Evolutionary conservation across 2,888 invertebrate genomes (phyloP).

Genomic region (Cantharis rustica): DNA sequence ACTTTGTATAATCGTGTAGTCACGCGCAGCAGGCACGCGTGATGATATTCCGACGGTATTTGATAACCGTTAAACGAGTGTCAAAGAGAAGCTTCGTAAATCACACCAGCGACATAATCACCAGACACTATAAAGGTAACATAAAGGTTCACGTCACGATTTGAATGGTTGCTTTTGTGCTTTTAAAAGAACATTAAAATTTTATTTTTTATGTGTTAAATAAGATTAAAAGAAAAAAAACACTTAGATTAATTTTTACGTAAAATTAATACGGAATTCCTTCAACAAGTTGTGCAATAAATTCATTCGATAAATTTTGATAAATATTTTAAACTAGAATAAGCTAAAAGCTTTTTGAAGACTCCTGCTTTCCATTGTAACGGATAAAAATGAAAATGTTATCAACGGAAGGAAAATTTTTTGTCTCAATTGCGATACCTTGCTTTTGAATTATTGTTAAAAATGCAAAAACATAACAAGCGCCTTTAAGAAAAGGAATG

Average conservation of each 20-base stretch:
- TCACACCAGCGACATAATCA: constrained; percentile 36
- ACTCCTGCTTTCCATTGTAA: not conserved
- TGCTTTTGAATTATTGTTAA: too few relatives aligned
- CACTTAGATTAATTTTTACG: not conserved
- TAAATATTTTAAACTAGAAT: not conserved
- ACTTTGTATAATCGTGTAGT: constrained; percentile 35
- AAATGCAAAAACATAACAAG: not conserved
- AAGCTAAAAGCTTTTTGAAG: not conserved
- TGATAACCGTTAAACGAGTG: constrained; percentile 41
- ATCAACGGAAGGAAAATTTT: not conserved
- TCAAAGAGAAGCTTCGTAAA: constrained; percentile 38
- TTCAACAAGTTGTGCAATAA: not conserved
- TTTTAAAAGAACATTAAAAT: constrained; percentile 28
- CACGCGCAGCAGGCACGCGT: constrained; percentile 40
- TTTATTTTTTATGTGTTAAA: constrained; percentile 16
- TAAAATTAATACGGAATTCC: not conserved
- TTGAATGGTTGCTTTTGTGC: constrained; percentile 31
- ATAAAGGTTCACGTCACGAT: constrained; percentile 39
- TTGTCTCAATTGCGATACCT: not conserved
- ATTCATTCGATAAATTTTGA: not conserved
- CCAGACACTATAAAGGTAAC: constrained; percentile 35
- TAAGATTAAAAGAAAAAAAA: constrained; percentile 5
- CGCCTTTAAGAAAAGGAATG: not conserved
- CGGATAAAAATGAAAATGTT: not conserved
- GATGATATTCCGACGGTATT: constrained; percentile 36